Evolutionary conservation across 2,888 invertebrate genomes (phyloP).

Genomic region (Nectonema munidae): DNA sequence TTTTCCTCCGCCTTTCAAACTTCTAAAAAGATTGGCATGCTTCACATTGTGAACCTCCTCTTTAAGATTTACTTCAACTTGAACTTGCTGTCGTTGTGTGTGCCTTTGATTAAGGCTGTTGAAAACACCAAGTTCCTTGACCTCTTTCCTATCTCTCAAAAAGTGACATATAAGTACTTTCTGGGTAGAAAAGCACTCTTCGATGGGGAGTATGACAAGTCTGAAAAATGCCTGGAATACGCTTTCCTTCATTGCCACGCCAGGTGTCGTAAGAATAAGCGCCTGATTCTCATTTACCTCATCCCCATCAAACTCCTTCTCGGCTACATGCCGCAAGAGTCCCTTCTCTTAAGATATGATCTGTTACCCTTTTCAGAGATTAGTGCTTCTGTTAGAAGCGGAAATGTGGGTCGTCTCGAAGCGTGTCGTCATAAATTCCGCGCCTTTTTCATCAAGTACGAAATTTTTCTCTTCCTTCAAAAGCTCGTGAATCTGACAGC

Average conservation of each 20-base stretch:
- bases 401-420: slow-evolving; percentile 49
- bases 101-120: slow-evolving; percentile 73
- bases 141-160: slow-evolving; percentile 54
- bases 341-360: slow-evolving; percentile 51
- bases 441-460: slow-evolving; percentile 63
- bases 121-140: slow-evolving; percentile 64
- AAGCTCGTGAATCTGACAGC: slow-evolving; percentile 74
- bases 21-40: slow-evolving; percentile 77
- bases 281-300: slow-evolving; percentile 62
- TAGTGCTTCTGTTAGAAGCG: slow-evolving; percentile 31
- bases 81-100: slow-evolving; percentile 32
- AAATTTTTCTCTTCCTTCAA: slow-evolving; percentile 85
- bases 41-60: slow-evolving; percentile 72
- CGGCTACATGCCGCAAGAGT: slow-evolving; percentile 58
- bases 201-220: slow-evolving; percentile 22
- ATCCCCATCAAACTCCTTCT: slow-evolving; percentile 85
- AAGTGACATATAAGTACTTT: slow-evolving; percentile 59
- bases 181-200: slow-evolving; percentile 9
- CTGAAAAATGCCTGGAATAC: slow-evolving; percentile 59
- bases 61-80: slow-evolving; percentile 86
- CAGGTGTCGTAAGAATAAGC: slow-evolving; percentile 46
- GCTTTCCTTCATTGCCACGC: slow-evolving; percentile 69
- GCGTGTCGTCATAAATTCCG: slow-evolving; percentile 51
- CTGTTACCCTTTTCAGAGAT: slow-evolving; percentile 60
- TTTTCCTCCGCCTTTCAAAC: slow-evolving; percentile 38